phyloP scores from a whole-genome alignment of 1,140 invertebrate genomes.

The Triops longicaudatus region DNA sequence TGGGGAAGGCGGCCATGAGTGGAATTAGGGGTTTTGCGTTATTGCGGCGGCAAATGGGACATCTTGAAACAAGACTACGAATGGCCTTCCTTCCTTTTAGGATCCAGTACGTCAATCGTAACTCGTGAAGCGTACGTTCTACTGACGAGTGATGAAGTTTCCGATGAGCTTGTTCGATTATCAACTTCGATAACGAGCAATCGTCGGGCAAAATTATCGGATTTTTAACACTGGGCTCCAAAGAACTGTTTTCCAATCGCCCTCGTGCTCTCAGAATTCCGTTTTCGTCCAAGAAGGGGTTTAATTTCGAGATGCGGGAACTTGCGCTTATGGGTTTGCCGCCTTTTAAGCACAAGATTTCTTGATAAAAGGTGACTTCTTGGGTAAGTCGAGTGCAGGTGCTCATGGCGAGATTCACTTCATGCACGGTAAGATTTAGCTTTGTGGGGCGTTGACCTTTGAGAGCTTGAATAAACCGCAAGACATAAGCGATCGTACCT shows the following conservation, averaged over 20 bases:
- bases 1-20: conserved; percentile 30
- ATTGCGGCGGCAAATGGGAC: conserved; percentile 20
- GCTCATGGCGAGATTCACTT: conserved; percentile 3
- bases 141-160: too few species aligned
- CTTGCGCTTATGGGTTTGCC: background rate
- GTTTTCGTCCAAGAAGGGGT: background rate
- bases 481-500: conserved; percentile 16
- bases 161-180: too few species aligned
- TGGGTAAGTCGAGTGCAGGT: background rate
- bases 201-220: too few species aligned
- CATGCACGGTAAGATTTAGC: background rate
- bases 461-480: conserved; percentile 7
- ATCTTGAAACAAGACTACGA: too few species aligned
- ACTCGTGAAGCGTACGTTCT: too few species aligned
- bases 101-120: too few species aligned
- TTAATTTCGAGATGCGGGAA: conserved; percentile 3
- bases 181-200: too few species aligned
- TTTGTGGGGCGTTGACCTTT: background rate
- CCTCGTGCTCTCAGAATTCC: background rate
- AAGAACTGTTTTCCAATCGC: too few species aligned
- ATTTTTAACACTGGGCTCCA: too few species aligned
- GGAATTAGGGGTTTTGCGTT: background rate
- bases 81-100: too few species aligned
- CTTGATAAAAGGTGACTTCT: background rate
- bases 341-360: background rate